Conservation (phyloP, 2,113 vertebrate genomes). For the Phyllopteryx taeniolatus region DNA sequence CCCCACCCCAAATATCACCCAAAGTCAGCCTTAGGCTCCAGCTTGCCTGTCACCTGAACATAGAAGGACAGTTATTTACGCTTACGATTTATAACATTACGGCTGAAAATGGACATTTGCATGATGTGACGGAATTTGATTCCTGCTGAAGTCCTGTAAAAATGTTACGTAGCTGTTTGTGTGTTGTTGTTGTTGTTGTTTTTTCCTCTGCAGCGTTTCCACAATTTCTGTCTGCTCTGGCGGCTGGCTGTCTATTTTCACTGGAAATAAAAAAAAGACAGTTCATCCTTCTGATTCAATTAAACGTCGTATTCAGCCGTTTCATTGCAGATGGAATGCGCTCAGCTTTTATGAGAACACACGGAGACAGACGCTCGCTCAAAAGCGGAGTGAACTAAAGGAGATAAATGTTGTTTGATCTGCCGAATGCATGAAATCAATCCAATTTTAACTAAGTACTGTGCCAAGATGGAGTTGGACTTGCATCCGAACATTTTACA, state of each 20-base stretch:
- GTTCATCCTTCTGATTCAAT: not conserved
- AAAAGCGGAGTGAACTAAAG: slow-evolving; percentile 63
- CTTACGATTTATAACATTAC: not conserved
- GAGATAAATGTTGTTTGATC: slow-evolving; percentile 58
- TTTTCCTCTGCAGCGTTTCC: not conserved
- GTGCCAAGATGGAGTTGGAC: not conserved
- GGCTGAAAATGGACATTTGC: not conserved
- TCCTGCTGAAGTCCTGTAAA: too few species aligned
- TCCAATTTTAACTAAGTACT: slow-evolving; percentile 26
- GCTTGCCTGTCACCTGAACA: too few species aligned
- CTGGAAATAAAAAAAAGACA: not conserved
- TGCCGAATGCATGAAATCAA: slow-evolving; percentile 55
- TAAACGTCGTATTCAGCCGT: slow-evolving; percentile 19
- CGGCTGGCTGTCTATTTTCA: not conserved
- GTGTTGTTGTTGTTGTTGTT: not conserved
- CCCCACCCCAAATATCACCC: too few species aligned
- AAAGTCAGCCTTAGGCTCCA: too few species aligned
- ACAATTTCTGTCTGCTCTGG: not conserved
- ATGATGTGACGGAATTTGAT: not conserved
- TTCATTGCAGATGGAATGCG: slow-evolving; percentile 49
- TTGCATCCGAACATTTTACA: not conserved
- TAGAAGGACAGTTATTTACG: too few species aligned
- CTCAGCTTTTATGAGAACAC: slow-evolving; percentile 26
- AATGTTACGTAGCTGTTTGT: slow-evolving; percentile 1
- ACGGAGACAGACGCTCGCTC: slow-evolving; percentile 53